phyloP scores from a whole-genome alignment of 2,797 vertebrate species.

The Caiman crocodilus region DNA sequence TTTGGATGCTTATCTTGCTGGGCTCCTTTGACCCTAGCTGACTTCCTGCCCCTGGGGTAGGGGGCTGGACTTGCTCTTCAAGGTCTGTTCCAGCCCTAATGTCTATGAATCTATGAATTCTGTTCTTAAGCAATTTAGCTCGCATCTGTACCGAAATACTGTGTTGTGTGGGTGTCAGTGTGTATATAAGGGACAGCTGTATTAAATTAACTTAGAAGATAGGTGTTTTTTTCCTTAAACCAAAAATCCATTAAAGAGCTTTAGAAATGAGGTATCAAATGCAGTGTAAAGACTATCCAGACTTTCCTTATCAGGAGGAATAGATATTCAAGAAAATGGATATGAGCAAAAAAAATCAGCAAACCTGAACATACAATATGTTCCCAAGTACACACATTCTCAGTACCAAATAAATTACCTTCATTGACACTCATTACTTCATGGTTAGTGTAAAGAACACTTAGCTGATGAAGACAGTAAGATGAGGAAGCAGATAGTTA shows the following conservation, averaged over 20 bases:
- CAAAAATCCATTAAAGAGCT: background rate
- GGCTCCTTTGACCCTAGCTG: too few species aligned
- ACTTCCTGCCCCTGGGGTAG: too few species aligned
- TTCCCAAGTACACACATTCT: background rate
- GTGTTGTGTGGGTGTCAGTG: too few species aligned
- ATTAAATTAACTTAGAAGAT: background rate
- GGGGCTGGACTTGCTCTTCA: too few species aligned
- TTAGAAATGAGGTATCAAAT: conserved; percentile 11
- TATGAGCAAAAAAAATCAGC: conserved; percentile 2
- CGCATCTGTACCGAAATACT: too few species aligned
- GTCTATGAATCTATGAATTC: too few species aligned
- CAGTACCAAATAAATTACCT: background rate
- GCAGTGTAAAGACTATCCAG: conserved; percentile 7
- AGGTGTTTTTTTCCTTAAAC: background rate
- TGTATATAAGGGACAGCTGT: too few species aligned
- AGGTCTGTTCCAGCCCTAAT: too few species aligned
- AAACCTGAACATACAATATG: conserved; percentile 25
- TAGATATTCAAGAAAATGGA: background rate
- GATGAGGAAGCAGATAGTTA: conserved; percentile 43
- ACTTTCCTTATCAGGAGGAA: background rate
- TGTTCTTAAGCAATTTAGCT: too few species aligned
- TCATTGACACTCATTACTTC: conserved; percentile 24
- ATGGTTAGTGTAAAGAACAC: background rate
- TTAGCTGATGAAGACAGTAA: conserved; percentile 23
- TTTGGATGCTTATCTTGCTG: too few species aligned